Percentiles rank a stretch among this genome's conserved stretches.
Evolutionary conservation across 2,797 vertebrate species (phyloP).

Genomic region (Lophius americanus): DNA sequence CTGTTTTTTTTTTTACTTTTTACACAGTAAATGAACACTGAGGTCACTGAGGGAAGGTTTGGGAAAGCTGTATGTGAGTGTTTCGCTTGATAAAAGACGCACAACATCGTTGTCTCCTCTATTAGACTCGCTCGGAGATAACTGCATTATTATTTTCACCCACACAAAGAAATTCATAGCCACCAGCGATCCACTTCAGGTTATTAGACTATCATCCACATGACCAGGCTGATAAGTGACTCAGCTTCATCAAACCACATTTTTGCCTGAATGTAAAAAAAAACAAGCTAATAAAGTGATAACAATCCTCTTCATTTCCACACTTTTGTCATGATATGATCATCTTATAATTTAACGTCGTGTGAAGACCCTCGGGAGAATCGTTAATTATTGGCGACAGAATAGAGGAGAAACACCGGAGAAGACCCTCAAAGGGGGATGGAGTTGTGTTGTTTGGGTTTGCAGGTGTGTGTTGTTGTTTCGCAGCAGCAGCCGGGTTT

Average conservation of each 20-base stretch:
- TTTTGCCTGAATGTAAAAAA: slow-evolving; percentile 2
- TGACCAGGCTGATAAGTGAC: not conserved
- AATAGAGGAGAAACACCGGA: slow-evolving; percentile 2
- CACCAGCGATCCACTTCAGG: not conserved
- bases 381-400: slow-evolving; percentile 6
- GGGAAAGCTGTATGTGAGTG: slow-evolving; percentile 7
- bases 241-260: slow-evolving; percentile 3
- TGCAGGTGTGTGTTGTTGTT: slow-evolving; percentile 9
- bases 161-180: not conserved
- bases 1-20: no score
- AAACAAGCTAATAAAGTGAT: slow-evolving; percentile 21
- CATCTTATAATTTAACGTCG: slow-evolving; percentile 6
- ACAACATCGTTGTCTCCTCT: no score
- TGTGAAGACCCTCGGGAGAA: slow-evolving; percentile 5
- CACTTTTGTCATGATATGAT: slow-evolving; percentile 9
- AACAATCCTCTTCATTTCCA: slow-evolving; percentile 22
- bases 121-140: no score
- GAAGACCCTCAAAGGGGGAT: slow-evolving; percentile 8
- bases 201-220: slow-evolving; percentile 8
- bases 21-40: no score
- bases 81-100: not conserved
- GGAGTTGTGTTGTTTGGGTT: not conserved
- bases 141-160: no score
- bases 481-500: slow-evolving; percentile 15
- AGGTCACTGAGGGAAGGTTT: not conserved